These are phyloP conservation scores for Papilio glaucus DNA, from an alignment of 1,140 invertebrate genomes.

Conservation along the genomic window DNA sequence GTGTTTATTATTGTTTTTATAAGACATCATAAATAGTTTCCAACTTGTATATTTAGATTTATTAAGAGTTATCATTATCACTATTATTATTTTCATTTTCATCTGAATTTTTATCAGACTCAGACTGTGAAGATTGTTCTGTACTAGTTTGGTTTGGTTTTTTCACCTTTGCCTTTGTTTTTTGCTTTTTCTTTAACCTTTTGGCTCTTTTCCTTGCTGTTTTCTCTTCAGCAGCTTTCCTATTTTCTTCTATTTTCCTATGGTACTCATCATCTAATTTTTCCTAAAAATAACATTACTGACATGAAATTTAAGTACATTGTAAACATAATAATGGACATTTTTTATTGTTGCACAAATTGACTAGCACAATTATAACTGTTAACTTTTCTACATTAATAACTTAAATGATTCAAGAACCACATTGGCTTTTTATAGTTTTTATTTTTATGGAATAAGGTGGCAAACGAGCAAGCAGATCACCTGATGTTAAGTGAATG, in stretches of 20 bases:
- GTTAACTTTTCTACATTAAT: too few relatives aligned
- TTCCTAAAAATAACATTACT: constrained; percentile 84
- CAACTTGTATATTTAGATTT: background rate
- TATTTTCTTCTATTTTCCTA: constrained; percentile 92
- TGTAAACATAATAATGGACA: too few relatives aligned
- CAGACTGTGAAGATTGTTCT: constrained; percentile 65
- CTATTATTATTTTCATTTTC: constrained; percentile 39
- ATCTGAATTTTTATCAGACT: constrained; percentile 49
- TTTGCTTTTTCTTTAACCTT: constrained; percentile 90
- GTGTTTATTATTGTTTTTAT: too few relatives aligned
- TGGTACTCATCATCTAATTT: constrained; percentile 92
- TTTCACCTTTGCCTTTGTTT: constrained; percentile 83
- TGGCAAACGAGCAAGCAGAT: too few relatives aligned
- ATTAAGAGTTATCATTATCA: constrained; percentile 30
- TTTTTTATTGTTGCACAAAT: too few relatives aligned
- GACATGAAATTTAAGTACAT: background rate
- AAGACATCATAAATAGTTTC: background rate
- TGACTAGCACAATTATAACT: too few relatives aligned
- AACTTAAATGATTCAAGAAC: too few relatives aligned
- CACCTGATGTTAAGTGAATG: too few relatives aligned
- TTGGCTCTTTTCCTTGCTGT: constrained; percentile 94
- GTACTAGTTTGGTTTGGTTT: constrained; percentile 75
- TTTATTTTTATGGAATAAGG: too few relatives aligned
- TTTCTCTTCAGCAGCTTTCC: constrained; percentile 88
- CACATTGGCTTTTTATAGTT: too few relatives aligned